phyloP scores from a whole-genome alignment of 2,888 invertebrate species.

The Sclerodermus sp. region DNA sequence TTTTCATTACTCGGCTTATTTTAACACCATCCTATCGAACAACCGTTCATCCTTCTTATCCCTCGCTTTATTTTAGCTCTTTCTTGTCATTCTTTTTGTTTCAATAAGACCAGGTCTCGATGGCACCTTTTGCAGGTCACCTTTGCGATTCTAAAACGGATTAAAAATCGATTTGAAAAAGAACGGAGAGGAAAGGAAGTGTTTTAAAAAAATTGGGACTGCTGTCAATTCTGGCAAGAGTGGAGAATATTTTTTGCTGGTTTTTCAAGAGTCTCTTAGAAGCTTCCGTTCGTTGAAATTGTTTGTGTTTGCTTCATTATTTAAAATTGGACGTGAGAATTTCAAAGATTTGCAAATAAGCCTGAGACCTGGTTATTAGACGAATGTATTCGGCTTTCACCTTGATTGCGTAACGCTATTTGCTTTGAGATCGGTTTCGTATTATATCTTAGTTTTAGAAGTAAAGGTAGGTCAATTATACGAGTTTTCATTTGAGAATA shows the following conservation, averaged over 20 bases:
- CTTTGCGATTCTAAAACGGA: no score
- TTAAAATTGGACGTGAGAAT: no score
- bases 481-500: constrained; percentile 39
- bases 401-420: constrained; percentile 58
- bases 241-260: no score
- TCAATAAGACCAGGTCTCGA: constrained; percentile 22
- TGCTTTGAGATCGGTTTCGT: constrained; percentile 57
- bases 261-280: no score
- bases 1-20: constrained; percentile 47
- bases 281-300: no score
- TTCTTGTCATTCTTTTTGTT: constrained; percentile 36
- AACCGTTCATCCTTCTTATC: constrained; percentile 36
- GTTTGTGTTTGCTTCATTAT: no score
- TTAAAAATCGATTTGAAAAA: no score
- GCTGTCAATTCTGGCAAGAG: no score
- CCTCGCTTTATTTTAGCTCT: constrained; percentile 49
- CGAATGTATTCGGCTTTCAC: constrained; percentile 57
- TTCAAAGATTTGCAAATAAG: no score
- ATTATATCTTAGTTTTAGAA: constrained; percentile 55
- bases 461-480: constrained; percentile 49
- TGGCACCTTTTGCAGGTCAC: no score
- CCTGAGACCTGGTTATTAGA: constrained; percentile 33
- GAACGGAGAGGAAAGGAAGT: no score
- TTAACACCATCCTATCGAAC: constrained; percentile 39
- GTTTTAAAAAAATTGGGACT: no score